phyloP scores from a whole-genome alignment of 2,797 vertebrate genomes.

The Kryptopterus vitreolus region DNA sequence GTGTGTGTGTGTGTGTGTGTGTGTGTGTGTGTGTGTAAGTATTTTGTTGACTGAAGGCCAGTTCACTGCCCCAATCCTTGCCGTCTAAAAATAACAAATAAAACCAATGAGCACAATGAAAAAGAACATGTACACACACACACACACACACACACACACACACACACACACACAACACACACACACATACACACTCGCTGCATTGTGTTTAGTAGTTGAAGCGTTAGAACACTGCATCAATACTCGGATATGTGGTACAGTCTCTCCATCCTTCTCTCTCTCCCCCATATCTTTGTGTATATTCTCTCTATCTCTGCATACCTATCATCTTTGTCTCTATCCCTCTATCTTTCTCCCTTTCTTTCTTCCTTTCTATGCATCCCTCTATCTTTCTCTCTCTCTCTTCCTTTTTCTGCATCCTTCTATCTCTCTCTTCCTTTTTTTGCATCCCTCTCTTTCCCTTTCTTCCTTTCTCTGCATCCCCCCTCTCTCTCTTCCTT shows the following conservation, averaged over 20 bases:
- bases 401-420: no score
- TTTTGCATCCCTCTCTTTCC: no score
- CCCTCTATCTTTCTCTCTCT: no score
- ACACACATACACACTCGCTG: not conserved
- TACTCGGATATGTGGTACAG: not conserved
- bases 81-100: conserved; percentile 62
- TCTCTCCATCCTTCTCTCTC: no score
- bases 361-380: no score
- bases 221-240: not conserved
- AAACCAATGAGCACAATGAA: conserved; percentile 52
- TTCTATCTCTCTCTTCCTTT: no score
- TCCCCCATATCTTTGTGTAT: no score
- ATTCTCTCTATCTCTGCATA: no score
- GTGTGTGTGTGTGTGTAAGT: conserved; percentile 24
- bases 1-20: not conserved
- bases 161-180: conserved; percentile 31
- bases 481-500: no score
- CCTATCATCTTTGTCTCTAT: no score
- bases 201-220: not conserved
- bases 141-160: conserved; percentile 37
- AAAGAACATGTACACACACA: conserved; percentile 19
- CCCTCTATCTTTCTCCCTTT: no score
- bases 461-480: no score
- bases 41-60: conserved; percentile 35
- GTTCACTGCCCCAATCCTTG: conserved; percentile 38